Base-by-base conservation (phyloP, 2,888 invertebrate genomes). In the Seira ritae region DNA sequence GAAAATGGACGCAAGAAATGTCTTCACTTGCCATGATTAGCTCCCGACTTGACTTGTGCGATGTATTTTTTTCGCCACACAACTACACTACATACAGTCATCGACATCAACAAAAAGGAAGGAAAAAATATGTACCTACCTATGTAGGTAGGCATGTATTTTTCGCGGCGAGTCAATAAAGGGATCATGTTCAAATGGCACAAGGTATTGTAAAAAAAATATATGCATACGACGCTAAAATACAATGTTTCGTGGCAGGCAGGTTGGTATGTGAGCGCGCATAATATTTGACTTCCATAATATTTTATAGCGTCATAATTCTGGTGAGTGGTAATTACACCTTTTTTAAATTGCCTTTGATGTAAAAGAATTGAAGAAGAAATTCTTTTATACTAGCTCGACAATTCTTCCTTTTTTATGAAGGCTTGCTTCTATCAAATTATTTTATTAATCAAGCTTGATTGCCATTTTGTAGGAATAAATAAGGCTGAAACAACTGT, bases 281-380 rank as follows among this genome's bases (percentile, higher is more conserved):
- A 42, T 42, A 42, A 69, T 46, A 23, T 73, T 73, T 70, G 65
- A 80, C 74, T 75, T 80, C 77, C 80, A 80, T 80, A 80, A 80
- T 75, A 75, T 80, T 80, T 80, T 80, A 80, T 80, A 75, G 74
- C 75, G 70, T 75, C 74, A 80, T 80, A 80, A 80, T 75, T 80
- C 67, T 68, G 68, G 66, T 22, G 65, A 69, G 70, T 80, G 75
- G 80, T 80, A 80, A 80, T 80, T 80, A 80, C 80, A 80, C 74
- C 69, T 75, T 75, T 42, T 42, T 42, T 42, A 42, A 42, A 42
- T 42, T 42, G 12, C 42, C 12, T 42, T 42, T 42, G 42, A 8
- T 12, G 42, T 42, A 42, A 42, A 42, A 42, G 42, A 8, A 42
- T 42, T 42, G 6, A 12, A 8, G 42, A 12, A 42, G 42, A 42